Evolutionary conservation across 2,888 invertebrate genomes (phyloP).

Genomic region (Drosophila incognita): DNA sequence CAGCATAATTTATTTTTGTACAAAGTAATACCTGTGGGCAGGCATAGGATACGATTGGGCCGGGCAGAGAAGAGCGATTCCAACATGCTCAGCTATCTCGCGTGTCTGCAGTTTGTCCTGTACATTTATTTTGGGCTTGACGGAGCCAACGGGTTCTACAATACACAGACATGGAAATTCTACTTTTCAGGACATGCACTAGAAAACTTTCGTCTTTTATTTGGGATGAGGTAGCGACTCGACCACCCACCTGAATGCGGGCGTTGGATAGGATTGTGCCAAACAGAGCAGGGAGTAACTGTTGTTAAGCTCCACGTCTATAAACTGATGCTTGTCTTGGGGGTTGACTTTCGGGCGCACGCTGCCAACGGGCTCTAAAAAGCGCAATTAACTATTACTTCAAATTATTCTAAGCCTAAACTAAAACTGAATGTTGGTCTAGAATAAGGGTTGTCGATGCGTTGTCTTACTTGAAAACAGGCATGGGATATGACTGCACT

Average conservation of each 20-base stretch:
- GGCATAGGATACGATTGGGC: constrained; percentile 92
- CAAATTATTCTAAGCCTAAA: not conserved
- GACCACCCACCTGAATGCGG: constrained; percentile 88
- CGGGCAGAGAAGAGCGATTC: constrained; percentile 89
- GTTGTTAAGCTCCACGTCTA: constrained; percentile 82
- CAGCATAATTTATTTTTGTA: constrained; percentile 16
- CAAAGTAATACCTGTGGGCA: constrained; percentile 87
- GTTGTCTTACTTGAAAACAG: constrained; percentile 87
- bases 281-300: constrained; percentile 87
- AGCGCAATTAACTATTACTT: constrained; percentile 12
- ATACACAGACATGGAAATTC: constrained; percentile 10
- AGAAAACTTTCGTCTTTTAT: constrained; percentile 43
- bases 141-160: constrained; percentile 86
- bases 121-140: constrained; percentile 89
- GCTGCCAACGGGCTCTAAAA: constrained; percentile 87
- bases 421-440: constrained; percentile 52
- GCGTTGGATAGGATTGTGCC: constrained; percentile 90
- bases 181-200: constrained; percentile 15
- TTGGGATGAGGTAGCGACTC: not conserved
- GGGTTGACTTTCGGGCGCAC: constrained; percentile 88
- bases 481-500: constrained; percentile 91
- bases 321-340: constrained; percentile 85
- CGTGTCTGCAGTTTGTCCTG: constrained; percentile 88
- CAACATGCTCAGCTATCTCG: constrained; percentile 85
- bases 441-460: not conserved